Percentiles rank a stretch among this genome's conserved stretches.
Conservation (phyloP, 2,113 vertebrate genomes). For the Sinocyclocheilus rhinocerous region DNA sequence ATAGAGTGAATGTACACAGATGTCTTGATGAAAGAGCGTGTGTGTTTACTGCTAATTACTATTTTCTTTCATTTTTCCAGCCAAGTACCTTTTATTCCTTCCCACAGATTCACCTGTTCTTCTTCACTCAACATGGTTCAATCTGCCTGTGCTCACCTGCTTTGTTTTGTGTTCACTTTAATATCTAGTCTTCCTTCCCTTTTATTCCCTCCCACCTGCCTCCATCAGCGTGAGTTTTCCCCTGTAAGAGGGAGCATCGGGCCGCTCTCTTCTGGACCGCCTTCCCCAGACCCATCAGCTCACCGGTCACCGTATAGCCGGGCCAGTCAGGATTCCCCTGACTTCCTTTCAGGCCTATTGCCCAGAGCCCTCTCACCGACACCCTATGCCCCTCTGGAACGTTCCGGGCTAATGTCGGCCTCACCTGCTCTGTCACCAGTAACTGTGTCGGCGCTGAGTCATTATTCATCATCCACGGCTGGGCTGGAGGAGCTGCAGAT, state of each 20-base stretch:
- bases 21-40: neutral
- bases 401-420: conserved; percentile 55
- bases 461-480: conserved; percentile 83
- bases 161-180: conserved; percentile 43
- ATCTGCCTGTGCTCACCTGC: conserved; percentile 32
- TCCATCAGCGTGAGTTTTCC: conserved; percentile 58
- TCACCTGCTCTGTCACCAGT: conserved; percentile 73
- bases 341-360: conserved; percentile 76
- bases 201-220: conserved; percentile 52
- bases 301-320: conserved; percentile 67
- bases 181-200: conserved; percentile 62
- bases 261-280: conserved; percentile 50
- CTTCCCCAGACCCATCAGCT: conserved; percentile 54
- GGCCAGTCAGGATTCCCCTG: conserved; percentile 74
- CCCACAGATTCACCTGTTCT: conserved; percentile 59
- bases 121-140: conserved; percentile 32
- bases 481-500: conserved; percentile 85
- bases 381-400: conserved; percentile 67
- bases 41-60: conserved; percentile 16
- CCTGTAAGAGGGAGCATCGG: conserved; percentile 44
- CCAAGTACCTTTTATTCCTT: neutral
- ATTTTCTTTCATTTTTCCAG: neutral
- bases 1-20: neutral
- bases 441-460: conserved; percentile 82
- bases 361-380: conserved; percentile 71